A percentile compares a stretch with the other conserved stretches of the same genome.
Evolutionary conservation across 2,797 vertebrate species (phyloP).

Genomic region (Sardinella longiceps): DNA sequence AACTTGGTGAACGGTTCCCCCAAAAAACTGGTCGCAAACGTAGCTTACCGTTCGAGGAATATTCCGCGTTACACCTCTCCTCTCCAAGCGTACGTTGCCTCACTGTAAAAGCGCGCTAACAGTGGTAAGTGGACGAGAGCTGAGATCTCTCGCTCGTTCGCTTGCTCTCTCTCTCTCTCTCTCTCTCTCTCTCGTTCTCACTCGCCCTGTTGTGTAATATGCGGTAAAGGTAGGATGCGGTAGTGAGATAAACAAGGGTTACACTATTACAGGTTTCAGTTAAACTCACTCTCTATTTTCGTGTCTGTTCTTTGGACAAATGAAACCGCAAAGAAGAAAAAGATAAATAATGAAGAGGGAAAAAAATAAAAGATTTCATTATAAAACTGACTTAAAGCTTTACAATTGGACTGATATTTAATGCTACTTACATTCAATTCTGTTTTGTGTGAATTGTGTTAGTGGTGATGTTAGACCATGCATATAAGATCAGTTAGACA

Average conservation of each 20-base stretch:
- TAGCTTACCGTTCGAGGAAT: slow-evolving; percentile 14
- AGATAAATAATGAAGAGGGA: too few relatives aligned
- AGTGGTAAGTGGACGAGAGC: not conserved
- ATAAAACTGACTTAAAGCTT: too few relatives aligned
- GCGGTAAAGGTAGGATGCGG: slow-evolving; percentile 19
- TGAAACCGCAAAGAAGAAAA: too few relatives aligned
- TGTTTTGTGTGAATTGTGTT: not conserved
- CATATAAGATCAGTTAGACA: not conserved
- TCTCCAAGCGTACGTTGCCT: not conserved
- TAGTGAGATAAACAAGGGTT: slow-evolving; percentile 1
- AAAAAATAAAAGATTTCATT: too few relatives aligned
- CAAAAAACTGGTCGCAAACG: not conserved
- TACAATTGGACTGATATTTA: not conserved
- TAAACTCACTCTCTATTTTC: not conserved
- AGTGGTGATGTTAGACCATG: not conserved
- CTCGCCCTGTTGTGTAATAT: slow-evolving; percentile 5
- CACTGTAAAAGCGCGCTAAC: slow-evolving; percentile 16
- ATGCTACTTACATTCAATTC: not conserved
- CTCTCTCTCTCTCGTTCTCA: not conserved
- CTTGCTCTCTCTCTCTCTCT: not conserved
- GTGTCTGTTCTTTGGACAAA: too few relatives aligned
- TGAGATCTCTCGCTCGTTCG: not conserved
- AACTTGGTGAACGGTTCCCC: slow-evolving; percentile 13
- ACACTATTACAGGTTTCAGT: not conserved
- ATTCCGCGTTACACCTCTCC: slow-evolving; percentile 9